phyloP scores from a whole-genome alignment of 1,140 invertebrate genomes.

The Cotesia typhae region DNA sequence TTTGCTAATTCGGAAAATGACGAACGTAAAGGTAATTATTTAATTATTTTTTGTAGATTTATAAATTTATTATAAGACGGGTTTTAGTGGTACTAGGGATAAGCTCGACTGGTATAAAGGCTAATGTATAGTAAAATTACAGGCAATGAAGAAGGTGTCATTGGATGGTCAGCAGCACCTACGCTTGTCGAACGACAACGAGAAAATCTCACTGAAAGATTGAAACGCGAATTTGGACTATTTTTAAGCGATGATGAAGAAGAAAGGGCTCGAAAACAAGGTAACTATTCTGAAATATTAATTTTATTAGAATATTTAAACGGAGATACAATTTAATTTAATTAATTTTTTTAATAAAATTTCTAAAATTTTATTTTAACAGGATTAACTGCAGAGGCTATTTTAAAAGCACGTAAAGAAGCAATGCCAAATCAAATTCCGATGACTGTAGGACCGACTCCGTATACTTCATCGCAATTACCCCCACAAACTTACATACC shows the following conservation, averaged over 20 bases:
- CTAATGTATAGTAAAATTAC: slow-evolving; percentile 34
- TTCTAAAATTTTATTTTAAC: slow-evolving; percentile 23
- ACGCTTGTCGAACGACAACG: slow-evolving; percentile 77
- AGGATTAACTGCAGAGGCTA: slow-evolving; percentile 59
- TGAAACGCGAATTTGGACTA: slow-evolving; percentile 79
- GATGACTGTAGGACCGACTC: slow-evolving; percentile 12
- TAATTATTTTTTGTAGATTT: background rate
- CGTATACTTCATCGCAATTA: slow-evolving; percentile 52
- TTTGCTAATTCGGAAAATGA: slow-evolving; percentile 56
- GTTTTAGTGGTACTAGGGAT: background rate
- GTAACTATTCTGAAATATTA: slow-evolving; percentile 41
- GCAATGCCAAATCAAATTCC: slow-evolving; percentile 42
- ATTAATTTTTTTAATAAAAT: too few species aligned
- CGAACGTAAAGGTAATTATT: slow-evolving; percentile 60
- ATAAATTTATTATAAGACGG: background rate
- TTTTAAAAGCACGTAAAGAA: slow-evolving; percentile 54
- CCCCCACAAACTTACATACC: slow-evolving; percentile 62
- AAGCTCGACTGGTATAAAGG: slow-evolving; percentile 40
- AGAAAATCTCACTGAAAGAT: slow-evolving; percentile 78
- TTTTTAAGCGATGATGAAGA: slow-evolving; percentile 76
- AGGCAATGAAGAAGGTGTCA: slow-evolving; percentile 59
- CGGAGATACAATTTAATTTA: too few species aligned
- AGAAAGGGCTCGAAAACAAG: slow-evolving; percentile 65
- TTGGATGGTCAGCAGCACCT: slow-evolving; percentile 70
- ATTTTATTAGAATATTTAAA: background rate